A percentile compares a stretch with the other conserved stretches of the same genome.
Evolutionary conservation across 2,888 invertebrate genomes (phyloP).

Genomic region (Mesorhabditis spiculigera): DNA sequence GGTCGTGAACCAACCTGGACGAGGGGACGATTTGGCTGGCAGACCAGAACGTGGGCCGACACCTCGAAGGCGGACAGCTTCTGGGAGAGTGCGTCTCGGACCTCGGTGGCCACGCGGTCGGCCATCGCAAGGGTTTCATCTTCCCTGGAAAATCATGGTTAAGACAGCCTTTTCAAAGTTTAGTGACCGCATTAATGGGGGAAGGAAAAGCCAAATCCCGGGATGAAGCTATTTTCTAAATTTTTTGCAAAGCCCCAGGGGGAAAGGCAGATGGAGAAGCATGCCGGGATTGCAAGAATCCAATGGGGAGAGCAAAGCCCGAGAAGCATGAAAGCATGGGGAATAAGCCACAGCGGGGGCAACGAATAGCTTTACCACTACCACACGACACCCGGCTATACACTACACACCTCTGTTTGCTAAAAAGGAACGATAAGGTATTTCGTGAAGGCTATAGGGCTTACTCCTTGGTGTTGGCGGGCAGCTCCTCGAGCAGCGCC

Average conservation of each 20-base stretch:
- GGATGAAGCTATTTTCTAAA: too few relatives aligned
- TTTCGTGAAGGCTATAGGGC: background rate
- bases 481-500: constrained; percentile 12
- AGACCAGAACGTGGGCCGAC: constrained; percentile 23
- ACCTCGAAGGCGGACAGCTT: constrained; percentile 14
- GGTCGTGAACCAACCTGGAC: constrained; percentile 17
- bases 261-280: too few relatives aligned
- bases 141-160: constrained; percentile 1
- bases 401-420: background rate
- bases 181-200: background rate
- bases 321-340: too few relatives aligned
- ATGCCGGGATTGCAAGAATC: too few relatives aligned
- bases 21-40: constrained; percentile 25
- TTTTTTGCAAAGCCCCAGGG: too few relatives aligned
- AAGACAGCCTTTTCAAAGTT: background rate
- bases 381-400: background rate
- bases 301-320: too few relatives aligned
- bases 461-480: background rate
- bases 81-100: constrained; percentile 13
- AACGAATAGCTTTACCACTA: background rate
- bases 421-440: background rate
- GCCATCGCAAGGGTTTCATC: constrained; percentile 22
- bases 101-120: constrained; percentile 14
- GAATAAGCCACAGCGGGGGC: too few relatives aligned
- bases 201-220: background rate